Conservation (phyloP, 1,140 invertebrate species). For the Drosophila eugracilis region DNA sequence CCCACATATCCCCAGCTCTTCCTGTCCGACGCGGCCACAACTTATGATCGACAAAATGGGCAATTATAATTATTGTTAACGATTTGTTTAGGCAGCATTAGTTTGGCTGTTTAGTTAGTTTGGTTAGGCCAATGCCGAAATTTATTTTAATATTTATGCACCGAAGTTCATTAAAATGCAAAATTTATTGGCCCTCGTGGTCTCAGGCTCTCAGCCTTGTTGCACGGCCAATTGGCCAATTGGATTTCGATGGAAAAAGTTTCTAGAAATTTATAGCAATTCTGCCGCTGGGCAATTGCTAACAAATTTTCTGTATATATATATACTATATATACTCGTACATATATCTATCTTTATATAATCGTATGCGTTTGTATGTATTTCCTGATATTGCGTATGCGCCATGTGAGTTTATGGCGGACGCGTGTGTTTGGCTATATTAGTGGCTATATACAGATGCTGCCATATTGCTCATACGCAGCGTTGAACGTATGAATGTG, state of each 20-base stretch:
- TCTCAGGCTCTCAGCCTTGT: constrained; percentile 45
- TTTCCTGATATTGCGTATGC: constrained; percentile 69
- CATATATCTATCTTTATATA: constrained; percentile 26
- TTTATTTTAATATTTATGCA: constrained; percentile 83
- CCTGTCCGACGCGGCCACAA: constrained; percentile 66
- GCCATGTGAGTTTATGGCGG: constrained; percentile 58
- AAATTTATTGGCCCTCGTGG: constrained; percentile 71
- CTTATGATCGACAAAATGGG: constrained; percentile 74
- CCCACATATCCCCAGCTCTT: constrained; percentile 48
- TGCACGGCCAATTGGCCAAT: constrained; percentile 48
- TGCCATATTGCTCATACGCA: constrained; percentile 69
- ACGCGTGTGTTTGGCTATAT: constrained; percentile 29
- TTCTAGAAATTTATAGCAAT: constrained; percentile 71
- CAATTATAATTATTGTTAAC: constrained; percentile 83
- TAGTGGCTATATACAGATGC: constrained; percentile 3
- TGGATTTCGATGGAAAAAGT: constrained; percentile 50
- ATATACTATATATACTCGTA: no score
- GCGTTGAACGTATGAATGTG: constrained; percentile 14
- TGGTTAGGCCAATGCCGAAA: constrained; percentile 63
- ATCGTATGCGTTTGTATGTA: constrained; percentile 15
- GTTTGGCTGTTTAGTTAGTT: constrained; percentile 68
- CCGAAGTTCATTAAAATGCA: constrained; percentile 74
- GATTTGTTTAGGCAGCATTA: constrained; percentile 75
- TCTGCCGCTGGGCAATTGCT: constrained; percentile 68
- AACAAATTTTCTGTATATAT: constrained; percentile 58